Evolutionary conservation across 2,888 invertebrate genomes (phyloP).

Genomic region (Ophion obscuratus): DNA sequence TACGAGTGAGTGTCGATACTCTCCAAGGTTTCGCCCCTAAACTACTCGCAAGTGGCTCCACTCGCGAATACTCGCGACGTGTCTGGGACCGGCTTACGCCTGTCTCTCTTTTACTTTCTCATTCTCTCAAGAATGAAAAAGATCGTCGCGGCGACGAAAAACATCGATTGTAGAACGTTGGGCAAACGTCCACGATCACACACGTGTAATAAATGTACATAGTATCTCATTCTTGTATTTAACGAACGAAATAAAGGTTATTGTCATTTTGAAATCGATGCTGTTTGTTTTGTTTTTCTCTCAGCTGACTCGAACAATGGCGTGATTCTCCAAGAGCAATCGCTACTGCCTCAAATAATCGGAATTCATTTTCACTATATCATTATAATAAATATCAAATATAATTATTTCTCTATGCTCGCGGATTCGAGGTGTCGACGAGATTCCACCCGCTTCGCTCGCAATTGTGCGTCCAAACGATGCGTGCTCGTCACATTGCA

Average conservation of each 20-base stretch:
- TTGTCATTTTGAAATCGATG: slow-evolving; percentile 57
- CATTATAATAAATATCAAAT: slow-evolving; percentile 1
- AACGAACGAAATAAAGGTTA: slow-evolving; percentile 68
- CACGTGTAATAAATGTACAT: slow-evolving; percentile 70
- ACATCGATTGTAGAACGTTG: slow-evolving; percentile 46
- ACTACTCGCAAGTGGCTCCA: too few species aligned
- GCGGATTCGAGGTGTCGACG: not conserved
- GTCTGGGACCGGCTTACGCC: too few species aligned
- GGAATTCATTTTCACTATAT: not conserved
- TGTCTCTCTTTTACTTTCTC: not conserved
- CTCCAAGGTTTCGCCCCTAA: too few species aligned
- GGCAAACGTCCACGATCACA: slow-evolving; percentile 43
- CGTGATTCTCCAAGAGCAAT: not conserved
- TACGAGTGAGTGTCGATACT: too few species aligned
- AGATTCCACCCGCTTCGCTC: not conserved
- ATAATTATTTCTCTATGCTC: not conserved
- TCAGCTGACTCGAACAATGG: not conserved
- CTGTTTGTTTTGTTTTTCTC: not conserved
- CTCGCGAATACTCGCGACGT: too few species aligned
- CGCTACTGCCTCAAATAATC: not conserved
- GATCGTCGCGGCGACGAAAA: slow-evolving; percentile 19
- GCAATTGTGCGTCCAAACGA: not conserved
- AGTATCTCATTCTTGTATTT: slow-evolving; percentile 71
- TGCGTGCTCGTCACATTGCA: not conserved
- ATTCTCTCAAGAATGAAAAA: not conserved